phyloP scores from a whole-genome alignment of 2,113 vertebrate species.

The Eretmodus cyanostictus region DNA sequence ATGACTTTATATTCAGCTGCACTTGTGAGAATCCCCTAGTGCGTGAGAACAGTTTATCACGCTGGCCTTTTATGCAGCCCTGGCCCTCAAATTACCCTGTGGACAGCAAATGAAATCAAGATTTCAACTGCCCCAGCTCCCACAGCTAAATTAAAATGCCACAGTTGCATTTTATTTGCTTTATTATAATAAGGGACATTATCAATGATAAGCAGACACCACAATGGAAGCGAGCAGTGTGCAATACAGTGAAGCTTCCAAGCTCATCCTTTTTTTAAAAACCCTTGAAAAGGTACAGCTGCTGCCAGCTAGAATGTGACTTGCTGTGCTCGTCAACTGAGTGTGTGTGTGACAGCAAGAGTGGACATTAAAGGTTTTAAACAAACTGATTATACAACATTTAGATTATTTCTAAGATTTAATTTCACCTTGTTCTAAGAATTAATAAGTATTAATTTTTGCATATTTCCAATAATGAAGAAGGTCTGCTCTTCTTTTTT shows the following conservation, averaged over 20 bases:
- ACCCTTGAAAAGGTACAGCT: background rate
- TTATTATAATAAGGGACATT: conserved; percentile 10
- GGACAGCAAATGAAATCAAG: background rate
- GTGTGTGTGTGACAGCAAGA: background rate
- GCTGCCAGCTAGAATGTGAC: background rate
- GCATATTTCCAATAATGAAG: background rate
- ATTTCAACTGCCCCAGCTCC: background rate
- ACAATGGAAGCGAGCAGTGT: background rate
- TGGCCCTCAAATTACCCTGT: background rate
- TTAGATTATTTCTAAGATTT: background rate
- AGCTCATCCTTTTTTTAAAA: background rate
- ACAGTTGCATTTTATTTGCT: background rate
- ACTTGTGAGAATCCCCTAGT: background rate
- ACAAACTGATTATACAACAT: background rate
- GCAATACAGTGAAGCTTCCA: background rate
- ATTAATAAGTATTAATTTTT: background rate
- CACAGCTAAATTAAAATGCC: background rate
- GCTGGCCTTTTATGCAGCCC: background rate
- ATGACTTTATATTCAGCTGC: background rate
- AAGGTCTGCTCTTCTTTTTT: background rate
- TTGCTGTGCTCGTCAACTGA: background rate
- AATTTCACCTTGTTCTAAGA: background rate
- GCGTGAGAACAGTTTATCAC: background rate
- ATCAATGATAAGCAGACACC: conserved; percentile 37
- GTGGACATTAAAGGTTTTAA: background rate